A percentile compares a stretch with the other conserved stretches of the same genome.
These are phyloP conservation scores for Rhaphigaster nebulosa DNA, from an alignment of 2,888 invertebrate species.

Conservation along the genomic window DNA sequence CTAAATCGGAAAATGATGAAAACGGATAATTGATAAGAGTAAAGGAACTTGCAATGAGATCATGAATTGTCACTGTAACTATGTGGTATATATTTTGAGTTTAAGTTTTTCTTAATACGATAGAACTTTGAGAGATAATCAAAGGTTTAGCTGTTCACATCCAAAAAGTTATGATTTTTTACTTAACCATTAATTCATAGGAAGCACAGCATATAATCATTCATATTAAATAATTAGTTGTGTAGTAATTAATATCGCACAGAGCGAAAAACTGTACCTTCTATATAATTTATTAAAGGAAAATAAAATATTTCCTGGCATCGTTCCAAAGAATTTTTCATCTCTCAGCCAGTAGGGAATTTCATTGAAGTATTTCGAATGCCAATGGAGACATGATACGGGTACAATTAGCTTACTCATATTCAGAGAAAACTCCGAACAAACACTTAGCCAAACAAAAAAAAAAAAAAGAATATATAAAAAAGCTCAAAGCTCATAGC, in stretches of 20 bases:
- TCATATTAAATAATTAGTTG: neutral
- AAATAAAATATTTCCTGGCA: slow-evolving; percentile 5
- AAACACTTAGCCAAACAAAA: slow-evolving; percentile 41
- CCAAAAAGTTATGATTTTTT: neutral
- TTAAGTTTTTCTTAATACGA: too few species aligned
- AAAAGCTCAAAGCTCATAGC: slow-evolving; percentile 4
- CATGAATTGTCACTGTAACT: too few species aligned
- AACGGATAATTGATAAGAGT: too few species aligned
- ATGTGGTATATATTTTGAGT: too few species aligned
- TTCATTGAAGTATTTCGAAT: slow-evolving; percentile 46
- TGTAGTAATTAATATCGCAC: neutral
- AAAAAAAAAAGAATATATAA: neutral
- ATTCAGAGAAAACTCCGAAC: slow-evolving; percentile 31
- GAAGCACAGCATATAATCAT: neutral
- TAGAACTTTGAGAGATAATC: too few species aligned
- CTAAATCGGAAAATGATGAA: too few species aligned
- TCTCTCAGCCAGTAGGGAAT: slow-evolving; percentile 8
- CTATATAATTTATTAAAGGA: neutral
- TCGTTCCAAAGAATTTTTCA: slow-evolving; percentile 7
- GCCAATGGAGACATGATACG: slow-evolving; percentile 9
- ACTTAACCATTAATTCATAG: neutral
- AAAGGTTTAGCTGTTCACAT: too few species aligned
- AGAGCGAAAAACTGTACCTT: neutral
- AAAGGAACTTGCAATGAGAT: too few species aligned
- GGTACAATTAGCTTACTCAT: slow-evolving; percentile 32